Conservation (phyloP, 2,113 vertebrate species). For the Peromyscus leucopus region DNA sequence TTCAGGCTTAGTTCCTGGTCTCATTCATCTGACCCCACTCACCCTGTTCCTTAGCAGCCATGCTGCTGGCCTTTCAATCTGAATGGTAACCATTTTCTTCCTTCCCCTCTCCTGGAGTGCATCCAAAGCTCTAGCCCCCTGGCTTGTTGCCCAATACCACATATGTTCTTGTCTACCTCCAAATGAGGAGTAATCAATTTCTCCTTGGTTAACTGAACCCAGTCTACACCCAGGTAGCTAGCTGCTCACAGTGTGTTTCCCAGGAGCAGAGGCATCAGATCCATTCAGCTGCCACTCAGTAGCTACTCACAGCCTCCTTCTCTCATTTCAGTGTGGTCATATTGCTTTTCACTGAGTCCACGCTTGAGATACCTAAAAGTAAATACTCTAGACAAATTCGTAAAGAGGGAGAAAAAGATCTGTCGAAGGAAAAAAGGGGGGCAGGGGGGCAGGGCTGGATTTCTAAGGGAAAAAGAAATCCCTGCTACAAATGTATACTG, state of each 20-base stretch:
- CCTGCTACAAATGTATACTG: not conserved
- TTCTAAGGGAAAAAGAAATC: not conserved
- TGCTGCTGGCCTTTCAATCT: not conserved
- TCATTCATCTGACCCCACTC: not conserved
- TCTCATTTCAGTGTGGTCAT: not conserved
- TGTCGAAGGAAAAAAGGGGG: not conserved
- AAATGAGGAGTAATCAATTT: not conserved
- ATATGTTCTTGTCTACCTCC: not conserved
- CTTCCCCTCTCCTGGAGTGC: slow-evolving; percentile 34
- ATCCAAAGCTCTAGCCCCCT: not conserved
- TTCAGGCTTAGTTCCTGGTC: not conserved
- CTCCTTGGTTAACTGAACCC: not conserved
- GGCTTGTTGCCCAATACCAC: not conserved
- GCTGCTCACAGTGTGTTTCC: not conserved
- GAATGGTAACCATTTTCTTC: slow-evolving; percentile 35
- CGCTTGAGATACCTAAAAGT: not conserved
- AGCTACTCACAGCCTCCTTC: not conserved
- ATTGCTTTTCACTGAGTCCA: not conserved
- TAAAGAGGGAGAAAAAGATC: not conserved
- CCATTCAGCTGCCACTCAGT: accelerated
- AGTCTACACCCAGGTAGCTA: not conserved
- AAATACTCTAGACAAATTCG: slow-evolving; percentile 51
- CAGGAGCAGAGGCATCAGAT: not conserved
- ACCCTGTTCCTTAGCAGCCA: not conserved
- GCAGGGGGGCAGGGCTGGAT: too few species aligned